A percentile compares a stretch with the other conserved stretches of the same genome.
Conservation (phyloP, 2,797 vertebrate genomes). For the Botia kubotai region DNA sequence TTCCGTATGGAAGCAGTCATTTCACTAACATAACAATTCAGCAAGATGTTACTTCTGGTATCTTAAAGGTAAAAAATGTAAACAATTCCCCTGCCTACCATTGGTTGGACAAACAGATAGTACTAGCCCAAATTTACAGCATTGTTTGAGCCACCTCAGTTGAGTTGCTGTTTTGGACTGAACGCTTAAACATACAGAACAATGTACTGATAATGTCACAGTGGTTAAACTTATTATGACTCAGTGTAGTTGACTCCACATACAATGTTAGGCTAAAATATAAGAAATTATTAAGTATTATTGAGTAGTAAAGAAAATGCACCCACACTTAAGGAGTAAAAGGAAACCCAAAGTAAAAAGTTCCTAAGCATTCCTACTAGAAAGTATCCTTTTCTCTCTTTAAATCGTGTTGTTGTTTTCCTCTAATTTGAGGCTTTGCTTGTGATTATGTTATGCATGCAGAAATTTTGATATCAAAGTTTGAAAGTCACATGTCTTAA, state of each 20-base stretch:
- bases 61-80: background rate
- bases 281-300: no score
- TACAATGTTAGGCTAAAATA: background rate
- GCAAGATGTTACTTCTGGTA: background rate
- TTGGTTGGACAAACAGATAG: background rate
- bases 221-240: background rate
- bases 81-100: background rate
- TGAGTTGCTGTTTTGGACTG: background rate
- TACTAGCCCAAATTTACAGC: background rate
- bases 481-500: slow-evolving; percentile 34
- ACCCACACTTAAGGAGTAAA: background rate
- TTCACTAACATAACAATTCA: background rate
- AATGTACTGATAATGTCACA: background rate
- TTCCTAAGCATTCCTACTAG: background rate
- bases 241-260: background rate
- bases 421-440: background rate
- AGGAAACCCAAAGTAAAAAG: background rate
- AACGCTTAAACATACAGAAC: background rate
- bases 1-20: background rate
- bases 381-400: background rate
- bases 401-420: background rate
- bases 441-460: background rate
- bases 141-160: background rate
- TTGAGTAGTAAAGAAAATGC: no score
- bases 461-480: slow-evolving; percentile 35